Base-by-base conservation (phyloP, 2,797 vertebrate species). In the Hirundo rustica region DNA sequence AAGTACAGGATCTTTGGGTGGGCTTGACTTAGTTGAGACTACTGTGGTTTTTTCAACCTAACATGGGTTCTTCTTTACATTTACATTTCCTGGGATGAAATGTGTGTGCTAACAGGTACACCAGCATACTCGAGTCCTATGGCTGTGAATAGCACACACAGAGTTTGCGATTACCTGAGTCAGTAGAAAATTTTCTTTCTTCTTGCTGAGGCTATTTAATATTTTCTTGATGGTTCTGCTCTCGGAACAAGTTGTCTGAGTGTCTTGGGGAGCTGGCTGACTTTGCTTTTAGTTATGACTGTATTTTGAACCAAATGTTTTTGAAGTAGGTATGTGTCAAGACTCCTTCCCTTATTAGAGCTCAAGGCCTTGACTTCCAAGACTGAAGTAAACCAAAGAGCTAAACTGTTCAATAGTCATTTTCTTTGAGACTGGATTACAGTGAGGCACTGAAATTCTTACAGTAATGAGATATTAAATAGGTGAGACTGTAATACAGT, bases 101-200 rank as follows among this genome's bases (percentile, higher is more conserved):
- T 4, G 9, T 10, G 3, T 38, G 3, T n/a, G 20, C 10, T 15
- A 20, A 20, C 42, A 6, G 7, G 16, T 54, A 8, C n/a, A 54
- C 10, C 12, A 50, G 5, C 13, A 0, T 3, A 11, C 5, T 13
- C 17, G 47, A 68, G 72, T 70, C 67, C 40, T 66, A 3, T 3
- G 12, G 26, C n/a, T 80, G 23, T 30, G 13, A 36, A 38, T 50
- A 21, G 25, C 38, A 17, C 55, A 30, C 10, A 3, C 0, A 1
- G 27, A 57, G 5, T 85, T 55, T 64, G 55, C 0, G 0, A 83
- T 55, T 70, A 62, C 5, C 5, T 53, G 40, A 71, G 42, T 48
- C 20, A 17, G 26, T 4, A 58, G 85, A 87, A 76, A 26, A 57
- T 36, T 40, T 65, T 57, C 10, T 17, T 62, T 83, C 16, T 93